A percentile compares a stretch with the other conserved stretches of the same genome.
These are phyloP conservation scores for Chloroceryle aenea DNA, from an alignment of 2,113 vertebrate genomes.

Conservation along the genomic window DNA sequence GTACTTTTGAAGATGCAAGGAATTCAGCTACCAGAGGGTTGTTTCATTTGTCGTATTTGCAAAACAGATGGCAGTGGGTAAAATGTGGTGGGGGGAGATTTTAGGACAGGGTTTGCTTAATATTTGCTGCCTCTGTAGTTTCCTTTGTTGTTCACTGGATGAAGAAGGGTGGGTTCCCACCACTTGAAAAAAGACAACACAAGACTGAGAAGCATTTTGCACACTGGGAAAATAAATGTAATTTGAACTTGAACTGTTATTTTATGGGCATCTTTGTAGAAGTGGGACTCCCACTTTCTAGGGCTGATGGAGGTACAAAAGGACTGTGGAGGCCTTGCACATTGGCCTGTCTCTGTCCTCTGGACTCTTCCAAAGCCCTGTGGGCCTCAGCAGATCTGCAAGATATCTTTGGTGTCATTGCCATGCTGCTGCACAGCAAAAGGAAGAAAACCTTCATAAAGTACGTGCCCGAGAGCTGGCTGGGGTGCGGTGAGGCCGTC, in stretches of 20 bases:
- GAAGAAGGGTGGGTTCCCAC: neutral
- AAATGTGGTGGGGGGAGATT: neutral
- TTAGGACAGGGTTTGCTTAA: neutral
- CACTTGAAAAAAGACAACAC: neutral
- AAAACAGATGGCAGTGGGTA: neutral
- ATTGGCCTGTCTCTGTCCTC: neutral
- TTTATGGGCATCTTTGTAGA: neutral
- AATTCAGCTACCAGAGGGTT: neutral
- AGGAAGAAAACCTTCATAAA: neutral
- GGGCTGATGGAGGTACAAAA: neutral
- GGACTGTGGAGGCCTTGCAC: neutral
- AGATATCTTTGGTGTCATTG: neutral
- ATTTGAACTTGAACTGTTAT: neutral
- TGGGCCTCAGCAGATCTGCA: neutral
- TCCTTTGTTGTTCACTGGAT: neutral
- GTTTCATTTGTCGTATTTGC: neutral
- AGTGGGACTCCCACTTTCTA: neutral
- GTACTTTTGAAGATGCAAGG: neutral
- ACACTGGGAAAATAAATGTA: neutral
- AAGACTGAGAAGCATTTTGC: neutral
- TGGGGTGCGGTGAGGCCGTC: neutral
- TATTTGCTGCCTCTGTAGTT: neutral
- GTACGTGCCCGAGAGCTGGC: neutral
- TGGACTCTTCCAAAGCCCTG: neutral
- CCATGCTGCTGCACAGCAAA: neutral